Conservation (phyloP, 2,113 vertebrate genomes). For the Mohoua ochrocephala region DNA sequence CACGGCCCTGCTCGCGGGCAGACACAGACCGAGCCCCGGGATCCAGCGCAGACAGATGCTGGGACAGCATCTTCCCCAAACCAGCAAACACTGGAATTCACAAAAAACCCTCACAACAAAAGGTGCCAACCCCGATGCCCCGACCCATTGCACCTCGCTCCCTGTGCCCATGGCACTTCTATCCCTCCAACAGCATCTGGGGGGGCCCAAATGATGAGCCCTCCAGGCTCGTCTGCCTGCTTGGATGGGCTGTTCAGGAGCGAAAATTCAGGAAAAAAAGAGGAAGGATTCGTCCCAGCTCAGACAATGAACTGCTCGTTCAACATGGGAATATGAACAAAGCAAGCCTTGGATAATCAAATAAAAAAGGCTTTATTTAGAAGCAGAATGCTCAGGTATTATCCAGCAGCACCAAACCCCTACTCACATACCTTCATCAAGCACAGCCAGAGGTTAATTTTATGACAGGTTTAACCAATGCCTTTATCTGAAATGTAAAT, state of each 20-base stretch:
- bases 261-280: neutral
- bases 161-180: neutral
- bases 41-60: rapidly evolving
- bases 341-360: neutral
- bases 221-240: neutral
- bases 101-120: rapidly evolving
- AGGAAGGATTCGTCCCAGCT: neutral
- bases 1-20: neutral
- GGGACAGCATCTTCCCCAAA: neutral
- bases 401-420: neutral
- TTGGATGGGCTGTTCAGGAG: neutral
- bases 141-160: rapidly evolving
- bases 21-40: neutral
- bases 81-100: neutral
- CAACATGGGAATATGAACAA: neutral
- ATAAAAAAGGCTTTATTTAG: neutral
- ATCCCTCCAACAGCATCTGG: neutral
- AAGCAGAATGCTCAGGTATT: neutral
- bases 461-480: neutral
- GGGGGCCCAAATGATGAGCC: rapidly evolving
- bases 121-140: rapidly evolving
- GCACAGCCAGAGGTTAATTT: neutral
- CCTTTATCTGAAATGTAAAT: neutral
- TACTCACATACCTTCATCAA: neutral
- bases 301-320: neutral